Conservation (phyloP, 2,888 invertebrate species). For the Tenthredo scrophulariae region DNA sequence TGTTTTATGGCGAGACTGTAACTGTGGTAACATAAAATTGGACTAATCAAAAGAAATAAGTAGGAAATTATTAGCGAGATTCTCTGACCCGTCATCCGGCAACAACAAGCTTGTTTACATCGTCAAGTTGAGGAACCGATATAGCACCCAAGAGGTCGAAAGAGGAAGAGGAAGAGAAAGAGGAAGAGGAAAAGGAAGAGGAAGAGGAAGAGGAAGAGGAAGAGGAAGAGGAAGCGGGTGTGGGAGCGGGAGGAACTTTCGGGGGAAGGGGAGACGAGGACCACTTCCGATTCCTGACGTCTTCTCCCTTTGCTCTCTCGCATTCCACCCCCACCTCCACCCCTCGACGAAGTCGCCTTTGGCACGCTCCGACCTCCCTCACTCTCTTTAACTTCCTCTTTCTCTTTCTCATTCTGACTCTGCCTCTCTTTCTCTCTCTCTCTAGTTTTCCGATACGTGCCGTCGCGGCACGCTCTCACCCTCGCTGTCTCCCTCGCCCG, state of each 20-base stretch:
- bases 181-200: slow-evolving; percentile 7
- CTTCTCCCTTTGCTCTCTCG: slow-evolving; percentile 54
- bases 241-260: not conserved
- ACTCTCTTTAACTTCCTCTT: slow-evolving; percentile 52
- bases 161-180: slow-evolving; percentile 10
- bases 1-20: not conserved
- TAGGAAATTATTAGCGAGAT: slow-evolving; percentile 31
- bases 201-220: not conserved
- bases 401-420: slow-evolving; percentile 51
- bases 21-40: not conserved
- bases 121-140: slow-evolving; percentile 18
- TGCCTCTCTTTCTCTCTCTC: slow-evolving; percentile 43
- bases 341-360: slow-evolving; percentile 56
- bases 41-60: slow-evolving; percentile 43
- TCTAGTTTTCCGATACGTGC: slow-evolving; percentile 49
- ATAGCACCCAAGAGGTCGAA: slow-evolving; percentile 22
- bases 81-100: slow-evolving; percentile 34
- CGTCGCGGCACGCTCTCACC: slow-evolving; percentile 54
- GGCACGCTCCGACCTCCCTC: slow-evolving; percentile 53
- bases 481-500: slow-evolving; percentile 50
- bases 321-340: slow-evolving; percentile 48
- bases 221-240: slow-evolving; percentile 17
- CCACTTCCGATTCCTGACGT: slow-evolving; percentile 53
- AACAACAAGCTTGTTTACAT: slow-evolving; percentile 53
- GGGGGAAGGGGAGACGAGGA: slow-evolving; percentile 10